Base-by-base conservation (phyloP, 2,113 vertebrate species). In the Stigmatopora nigra region DNA sequence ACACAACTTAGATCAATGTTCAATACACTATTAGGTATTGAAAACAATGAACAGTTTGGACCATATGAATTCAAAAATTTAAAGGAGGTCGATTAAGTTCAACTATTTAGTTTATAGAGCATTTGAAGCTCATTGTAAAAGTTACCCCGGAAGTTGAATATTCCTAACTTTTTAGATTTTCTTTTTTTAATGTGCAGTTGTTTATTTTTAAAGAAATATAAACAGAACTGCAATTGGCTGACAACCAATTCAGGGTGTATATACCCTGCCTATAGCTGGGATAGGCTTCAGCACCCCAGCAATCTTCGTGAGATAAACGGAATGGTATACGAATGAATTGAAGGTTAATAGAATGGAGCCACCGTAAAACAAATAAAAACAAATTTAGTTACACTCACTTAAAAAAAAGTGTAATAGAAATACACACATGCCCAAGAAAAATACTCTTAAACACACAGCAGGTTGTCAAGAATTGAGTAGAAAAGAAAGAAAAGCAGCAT, bases 351-450 rank as follows among this genome's bases (percentile, higher is more conserved):
- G 2, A 31, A 22, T 35, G 22, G 51, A 25, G 22, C 11, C 22
- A 11, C 22, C 53, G 31, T 8, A 41, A 41, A 41, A 41, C 38
- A 41, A 41, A 41, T 13, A 31, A 31, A 31, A 16, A 56, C 5
- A 8, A 12, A 31, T 4, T 61, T 45, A 22, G 58, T 61, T n/a
- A 14, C 59, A 45, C 41, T 45, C n/a, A 22, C n/a, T 22, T 0
- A 15, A 45, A 53, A 48, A 48, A 59, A 62, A 10, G 16, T n/a
- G 1, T 19, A 3, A 61, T 41, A 64, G 46, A 66, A 31, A 22
- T 22, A 55, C 41, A n/a, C 20, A 15, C 76, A 73, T 80, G 78
- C 78, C 48, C 5, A 55, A 77, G 70, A 69, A 53, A 65, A 69
- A 7, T 31, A 31, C 25, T 71, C 63, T 62, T 38, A n/a, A n/a